Base-by-base conservation (phyloP, 2,888 invertebrate genomes). In the Microctonus aethiopoides region DNA sequence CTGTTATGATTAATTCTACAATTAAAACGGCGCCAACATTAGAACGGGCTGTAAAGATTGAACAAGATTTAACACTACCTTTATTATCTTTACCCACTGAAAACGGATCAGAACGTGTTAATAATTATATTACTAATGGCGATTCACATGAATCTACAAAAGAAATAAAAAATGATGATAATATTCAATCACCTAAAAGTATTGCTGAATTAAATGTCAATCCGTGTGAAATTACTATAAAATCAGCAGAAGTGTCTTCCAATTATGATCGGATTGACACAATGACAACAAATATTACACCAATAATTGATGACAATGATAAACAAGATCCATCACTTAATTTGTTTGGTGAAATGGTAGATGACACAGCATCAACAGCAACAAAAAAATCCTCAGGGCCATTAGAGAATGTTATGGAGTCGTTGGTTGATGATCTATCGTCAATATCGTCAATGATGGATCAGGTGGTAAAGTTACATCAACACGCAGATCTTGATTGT, bases 41-140 rank as follows among this genome's bases (percentile, higher is more conserved):
- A 75, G 74, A 0, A 69, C 72, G 0, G 68, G 76, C 77, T 4
- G 51, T 73, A 1, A 84, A 80, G 63, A 57, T 69, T 0, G 76
- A 66, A 36, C 81, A 79, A 24, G 69, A 80, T 1, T 32, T 85
- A 2, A 75, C 78, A 2, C 78, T 86, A 2, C 86, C 86, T 3
- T 64, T 74, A 10, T 69, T 86, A 7, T 77, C 81, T n/a, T 73
- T 79, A 2, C 66, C 79, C 6, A 67, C 41, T 51, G 74, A 22
- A 59, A 67, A n/a, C 64, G 67, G 24, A 61, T 61, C 24, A 41
- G 70, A 62, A 57, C 75, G 51, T 66, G 70, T 52, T 32, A 57
- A 54, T 24, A 56, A 52, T 11, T 39, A 61, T 34, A 59, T 22
- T 11, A 52, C 22, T 29, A 56, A 71, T 39, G 9, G 22, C 13